phyloP scores from a whole-genome alignment of 1,140 invertebrate genomes.

The Cardiocondyla obscurior region DNA sequence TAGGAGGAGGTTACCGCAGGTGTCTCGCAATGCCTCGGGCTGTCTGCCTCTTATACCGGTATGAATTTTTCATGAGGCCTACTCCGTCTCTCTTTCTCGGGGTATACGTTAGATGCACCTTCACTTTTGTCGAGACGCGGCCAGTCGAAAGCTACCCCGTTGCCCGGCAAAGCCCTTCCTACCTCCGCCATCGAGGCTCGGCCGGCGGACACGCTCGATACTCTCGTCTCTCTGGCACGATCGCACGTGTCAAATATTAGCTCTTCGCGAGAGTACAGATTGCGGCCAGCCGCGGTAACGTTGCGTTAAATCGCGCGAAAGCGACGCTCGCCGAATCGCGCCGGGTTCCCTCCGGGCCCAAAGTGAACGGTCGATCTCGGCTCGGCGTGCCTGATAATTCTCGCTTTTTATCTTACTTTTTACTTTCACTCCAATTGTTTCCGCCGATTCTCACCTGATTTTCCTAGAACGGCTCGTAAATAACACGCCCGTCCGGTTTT shows the following conservation, averaged over 20 bases:
- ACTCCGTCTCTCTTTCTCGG: background rate
- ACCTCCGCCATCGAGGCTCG: background rate
- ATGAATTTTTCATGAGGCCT: slow-evolving; percentile 60
- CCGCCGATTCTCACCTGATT: slow-evolving; percentile 48
- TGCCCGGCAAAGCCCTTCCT: slow-evolving; percentile 12
- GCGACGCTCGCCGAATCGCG: background rate
- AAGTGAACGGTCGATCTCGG: background rate
- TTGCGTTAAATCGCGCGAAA: background rate
- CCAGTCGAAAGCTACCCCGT: slow-evolving; percentile 18
- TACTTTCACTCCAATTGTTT: slow-evolving; percentile 60
- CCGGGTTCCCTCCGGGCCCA: background rate
- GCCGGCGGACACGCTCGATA: background rate
- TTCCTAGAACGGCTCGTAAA: slow-evolving; percentile 45
- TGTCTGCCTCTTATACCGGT: slow-evolving; percentile 4
- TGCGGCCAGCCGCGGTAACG: background rate
- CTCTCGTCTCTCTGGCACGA: background rate
- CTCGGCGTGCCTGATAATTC: background rate
- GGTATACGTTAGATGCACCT: slow-evolving; percentile 37
- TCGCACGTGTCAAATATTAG: slow-evolving; percentile 1
- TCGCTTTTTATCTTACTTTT: slow-evolving; percentile 32
- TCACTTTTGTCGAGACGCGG: slow-evolving; percentile 46
- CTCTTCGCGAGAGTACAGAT: background rate
- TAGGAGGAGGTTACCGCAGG: slow-evolving; percentile 36
- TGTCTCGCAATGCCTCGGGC: slow-evolving; percentile 38
- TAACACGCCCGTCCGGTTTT: slow-evolving; percentile 41